Conservation (phyloP, 64 coral and sea anemone genomes). For the Trachythela sp. region DNA sequence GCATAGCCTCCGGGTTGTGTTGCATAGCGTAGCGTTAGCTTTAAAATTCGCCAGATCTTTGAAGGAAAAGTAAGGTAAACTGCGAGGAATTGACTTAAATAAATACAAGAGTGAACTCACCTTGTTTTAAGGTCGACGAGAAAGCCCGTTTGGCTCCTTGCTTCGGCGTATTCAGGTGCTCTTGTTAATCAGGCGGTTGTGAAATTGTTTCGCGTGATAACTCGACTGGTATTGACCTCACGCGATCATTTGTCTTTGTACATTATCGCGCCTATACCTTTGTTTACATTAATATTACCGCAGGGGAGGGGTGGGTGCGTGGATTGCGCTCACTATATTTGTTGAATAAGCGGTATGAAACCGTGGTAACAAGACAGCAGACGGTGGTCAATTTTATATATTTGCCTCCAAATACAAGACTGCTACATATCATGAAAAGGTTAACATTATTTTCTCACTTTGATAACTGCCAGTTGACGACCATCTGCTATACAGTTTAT, state of each 20-base stretch:
- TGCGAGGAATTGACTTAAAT: background rate
- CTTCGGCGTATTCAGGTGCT: background rate
- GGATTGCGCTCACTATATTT: background rate
- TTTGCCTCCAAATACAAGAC: no score
- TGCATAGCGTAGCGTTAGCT: background rate
- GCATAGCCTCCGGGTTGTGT: background rate
- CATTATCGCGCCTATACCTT: background rate
- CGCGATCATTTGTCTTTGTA: slow-evolving; percentile 2
- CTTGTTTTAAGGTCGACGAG: background rate
- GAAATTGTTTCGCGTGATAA: slow-evolving; percentile 10
- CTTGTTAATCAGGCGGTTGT: background rate
- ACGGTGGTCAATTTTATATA: no score
- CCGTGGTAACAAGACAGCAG: no score
- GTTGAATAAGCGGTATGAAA: background rate
- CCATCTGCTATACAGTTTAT: no score
- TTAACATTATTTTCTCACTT: no score
- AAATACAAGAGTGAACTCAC: background rate
- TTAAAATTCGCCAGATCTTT: background rate
- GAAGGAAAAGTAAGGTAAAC: background rate
- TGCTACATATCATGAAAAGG: no score
- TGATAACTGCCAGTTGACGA: no score
- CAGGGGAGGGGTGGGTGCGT: background rate
- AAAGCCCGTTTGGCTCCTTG: no score
- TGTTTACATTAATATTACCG: background rate
- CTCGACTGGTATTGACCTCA: background rate